Percentiles rank a stretch among this genome's conserved stretches.
phyloP scores from a whole-genome alignment of 2,113 vertebrate species.

The Mormyrus lacerda region DNA sequence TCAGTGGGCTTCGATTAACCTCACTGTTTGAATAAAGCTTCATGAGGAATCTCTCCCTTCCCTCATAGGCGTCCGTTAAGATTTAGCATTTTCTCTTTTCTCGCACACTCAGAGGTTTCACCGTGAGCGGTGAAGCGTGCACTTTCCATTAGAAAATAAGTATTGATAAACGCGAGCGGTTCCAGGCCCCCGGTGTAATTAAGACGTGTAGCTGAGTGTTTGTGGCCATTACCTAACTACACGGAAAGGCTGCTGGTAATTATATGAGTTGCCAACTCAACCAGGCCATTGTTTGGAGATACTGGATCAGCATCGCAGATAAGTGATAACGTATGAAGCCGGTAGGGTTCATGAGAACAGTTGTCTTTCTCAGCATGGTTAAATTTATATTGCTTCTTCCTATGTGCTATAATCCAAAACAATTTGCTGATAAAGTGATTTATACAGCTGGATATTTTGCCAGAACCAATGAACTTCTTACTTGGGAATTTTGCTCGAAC shows the following conservation, averaged over 20 bases:
- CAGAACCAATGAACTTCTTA: neutral
- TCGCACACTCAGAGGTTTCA: neutral
- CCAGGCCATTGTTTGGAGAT: neutral
- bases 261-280: neutral
- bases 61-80: neutral
- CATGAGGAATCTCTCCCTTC: neutral
- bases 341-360: neutral
- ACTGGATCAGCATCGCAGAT: neutral
- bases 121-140: neutral
- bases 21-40: neutral
- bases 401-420: neutral
- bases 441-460: neutral
- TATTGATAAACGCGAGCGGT: conserved; percentile 7
- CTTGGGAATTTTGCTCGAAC: neutral
- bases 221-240: neutral
- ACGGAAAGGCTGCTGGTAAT: neutral
- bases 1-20: conserved; percentile 17
- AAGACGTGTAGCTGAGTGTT: neutral
- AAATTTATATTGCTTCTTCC: neutral
- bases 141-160: conserved; percentile 13
- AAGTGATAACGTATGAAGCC: neutral
- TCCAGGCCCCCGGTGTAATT: neutral
- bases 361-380: neutral
- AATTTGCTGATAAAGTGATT: neutral
- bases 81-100: neutral